Base-by-base conservation (phyloP, 2,888 invertebrate genomes). In the Ptychoptera contaminata region DNA sequence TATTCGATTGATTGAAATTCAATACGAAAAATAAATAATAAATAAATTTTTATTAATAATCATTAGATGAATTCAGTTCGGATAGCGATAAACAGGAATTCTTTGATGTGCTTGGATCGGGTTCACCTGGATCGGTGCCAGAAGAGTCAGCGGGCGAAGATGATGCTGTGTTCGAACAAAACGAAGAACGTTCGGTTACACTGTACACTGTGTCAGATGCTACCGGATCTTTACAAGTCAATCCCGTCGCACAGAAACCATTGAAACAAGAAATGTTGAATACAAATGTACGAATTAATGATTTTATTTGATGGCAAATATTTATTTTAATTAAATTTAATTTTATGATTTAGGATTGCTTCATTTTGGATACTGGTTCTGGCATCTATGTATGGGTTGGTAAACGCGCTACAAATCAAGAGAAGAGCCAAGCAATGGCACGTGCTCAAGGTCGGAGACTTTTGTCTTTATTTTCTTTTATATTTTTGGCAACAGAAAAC, bases 361-460 rank as follows among this genome's bases (percentile, higher is more conserved):
- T 84, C 56, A 78, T 88, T 44, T 62, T 90, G 62, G 87, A 88
- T 56, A 83, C 85, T 0, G 73, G 76, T 1, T 79, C 83, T 1
- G 84, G 84, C 40, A 74, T 90, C 38, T 90, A 78, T 58, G 84
- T 85, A 0, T 90, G 88, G 90, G 74, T 84, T 34, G 90, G 90
- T 2, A 83, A 78, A 54, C 73, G 78, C 43, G 76, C 84, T 30
- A 78, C 79, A 1, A 67, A 68, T 30, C 72, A 79, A 62, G 87
- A 88, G 64, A 85, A 82, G 57, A 60, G 71, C 1, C 79, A 82
- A 58, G 74, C 82, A 0, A 77, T 84, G 77, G 65, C 68, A n/a
- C 80, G 79, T 54, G 85, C 82, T 0, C 76, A 83, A 46, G 48
- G 51, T 50, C 16, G 7, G 6, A 3, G 16, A 10, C 10, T 37